These are phyloP conservation scores for Mormyrus lacerda DNA, from an alignment of 2,113 vertebrate genomes.

Conservation along the genomic window DNA sequence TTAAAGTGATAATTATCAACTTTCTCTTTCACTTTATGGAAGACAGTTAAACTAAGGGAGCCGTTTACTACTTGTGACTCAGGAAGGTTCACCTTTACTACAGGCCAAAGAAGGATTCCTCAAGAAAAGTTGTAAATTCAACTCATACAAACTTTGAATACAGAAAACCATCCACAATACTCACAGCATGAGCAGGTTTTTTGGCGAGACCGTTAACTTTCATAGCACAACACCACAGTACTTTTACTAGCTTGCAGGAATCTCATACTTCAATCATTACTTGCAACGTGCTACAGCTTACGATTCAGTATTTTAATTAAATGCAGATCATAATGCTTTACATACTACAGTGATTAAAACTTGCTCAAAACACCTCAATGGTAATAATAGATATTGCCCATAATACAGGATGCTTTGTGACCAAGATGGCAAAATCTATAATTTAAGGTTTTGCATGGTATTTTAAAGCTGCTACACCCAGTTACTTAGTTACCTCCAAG, in stretches of 20 bases:
- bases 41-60: not conserved
- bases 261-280: not conserved
- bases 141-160: not conserved
- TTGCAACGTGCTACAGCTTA: not conserved
- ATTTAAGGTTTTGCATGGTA: not conserved
- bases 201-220: not conserved
- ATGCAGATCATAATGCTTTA: not conserved
- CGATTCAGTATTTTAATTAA: not conserved
- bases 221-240: not conserved
- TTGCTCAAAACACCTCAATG: not conserved
- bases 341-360: not conserved
- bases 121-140: not conserved
- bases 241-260: not conserved
- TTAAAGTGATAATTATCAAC: not conserved
- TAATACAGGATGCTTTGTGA: not conserved
- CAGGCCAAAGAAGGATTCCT: not conserved
- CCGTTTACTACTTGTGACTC: not conserved
- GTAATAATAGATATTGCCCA: not conserved
- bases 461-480: not conserved
- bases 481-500: not conserved
- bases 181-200: not conserved
- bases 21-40: not conserved
- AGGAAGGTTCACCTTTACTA: not conserved
- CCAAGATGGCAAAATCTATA: not conserved
- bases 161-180: not conserved